A percentile compares a stretch with the other conserved stretches of the same genome.
These are phyloP conservation scores for Holacanthella duospinosa DNA, from an alignment of 2,888 invertebrate species.

Conservation along the genomic window DNA sequence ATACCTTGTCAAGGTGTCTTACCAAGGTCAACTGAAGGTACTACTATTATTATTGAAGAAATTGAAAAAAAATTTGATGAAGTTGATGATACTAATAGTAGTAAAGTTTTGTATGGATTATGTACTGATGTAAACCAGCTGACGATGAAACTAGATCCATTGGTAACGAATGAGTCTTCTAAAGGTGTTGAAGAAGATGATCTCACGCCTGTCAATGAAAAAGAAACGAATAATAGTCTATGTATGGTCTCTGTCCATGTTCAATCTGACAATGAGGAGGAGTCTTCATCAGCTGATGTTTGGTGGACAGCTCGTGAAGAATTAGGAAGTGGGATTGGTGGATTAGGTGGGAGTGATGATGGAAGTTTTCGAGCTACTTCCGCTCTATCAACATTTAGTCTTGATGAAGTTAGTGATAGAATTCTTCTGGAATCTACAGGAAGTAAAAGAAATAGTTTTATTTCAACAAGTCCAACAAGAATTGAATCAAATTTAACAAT, in stretches of 20 bases:
- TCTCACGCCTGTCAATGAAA: conserved; percentile 6
- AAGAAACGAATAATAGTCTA: background rate
- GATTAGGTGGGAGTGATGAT: background rate
- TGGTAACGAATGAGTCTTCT: background rate
- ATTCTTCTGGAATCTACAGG: background rate
- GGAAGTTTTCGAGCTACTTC: background rate
- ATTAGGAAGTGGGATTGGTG: background rate
- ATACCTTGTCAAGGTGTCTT: too few relatives aligned
- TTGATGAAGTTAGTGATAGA: background rate
- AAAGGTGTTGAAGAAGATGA: background rate
- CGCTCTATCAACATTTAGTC: background rate
- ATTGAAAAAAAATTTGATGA: too few relatives aligned
- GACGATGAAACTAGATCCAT: background rate
- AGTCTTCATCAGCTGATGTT: conserved; percentile 2
- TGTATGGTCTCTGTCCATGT: background rate
- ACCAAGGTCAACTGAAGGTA: too few relatives aligned
- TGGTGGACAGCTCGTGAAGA: conserved; percentile 7
- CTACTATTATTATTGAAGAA: too few relatives aligned
- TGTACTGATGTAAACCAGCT: too few relatives aligned
- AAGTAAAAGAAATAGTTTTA: background rate
- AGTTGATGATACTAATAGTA: too few relatives aligned
- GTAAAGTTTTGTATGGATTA: too few relatives aligned
- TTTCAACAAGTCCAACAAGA: too few relatives aligned
- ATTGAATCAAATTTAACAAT: too few relatives aligned
- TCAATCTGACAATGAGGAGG: background rate